Percentiles rank a stretch among this genome's conserved stretches.
These are phyloP conservation scores for Crypturellus undulatus DNA, from an alignment of 2,113 vertebrate genomes.

Conservation along the genomic window DNA sequence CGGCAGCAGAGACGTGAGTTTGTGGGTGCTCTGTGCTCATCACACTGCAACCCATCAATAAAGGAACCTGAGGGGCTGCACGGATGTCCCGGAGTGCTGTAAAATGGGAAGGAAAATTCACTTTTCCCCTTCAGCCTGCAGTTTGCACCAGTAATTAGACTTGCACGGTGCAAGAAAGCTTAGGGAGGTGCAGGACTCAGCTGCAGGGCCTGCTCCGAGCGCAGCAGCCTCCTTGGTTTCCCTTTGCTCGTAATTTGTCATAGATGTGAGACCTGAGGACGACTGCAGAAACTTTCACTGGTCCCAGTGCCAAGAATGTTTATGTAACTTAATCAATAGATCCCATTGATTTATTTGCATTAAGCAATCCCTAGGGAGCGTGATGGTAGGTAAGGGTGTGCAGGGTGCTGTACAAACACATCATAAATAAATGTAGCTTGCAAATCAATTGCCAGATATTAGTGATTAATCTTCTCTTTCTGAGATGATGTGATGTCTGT, in stretches of 20 bases:
- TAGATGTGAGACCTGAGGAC: background rate
- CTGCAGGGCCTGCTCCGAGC: background rate
- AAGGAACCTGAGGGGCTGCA: rapidly evolving
- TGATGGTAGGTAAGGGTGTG: background rate
- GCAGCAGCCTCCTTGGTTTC: background rate
- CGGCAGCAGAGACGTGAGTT: background rate
- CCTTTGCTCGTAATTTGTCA: background rate
- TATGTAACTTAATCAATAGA: background rate
- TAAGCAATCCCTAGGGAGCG: slow-evolving; percentile 20
- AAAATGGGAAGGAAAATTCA: background rate
- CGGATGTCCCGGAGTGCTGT: background rate
- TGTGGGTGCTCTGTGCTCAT: background rate
- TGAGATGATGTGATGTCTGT: slow-evolving; percentile 46
- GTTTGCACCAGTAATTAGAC: rapidly evolving
- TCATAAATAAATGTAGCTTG: slow-evolving; percentile 42
- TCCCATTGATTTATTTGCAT: slow-evolving; percentile 43
- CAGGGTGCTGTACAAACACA: slow-evolving; percentile 8
- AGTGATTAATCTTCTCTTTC: slow-evolving; percentile 13
- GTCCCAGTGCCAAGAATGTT: background rate
- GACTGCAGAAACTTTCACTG: background rate
- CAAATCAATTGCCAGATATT: slow-evolving; percentile 55
- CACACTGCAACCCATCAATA: rapidly evolving
- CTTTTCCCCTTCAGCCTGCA: background rate
- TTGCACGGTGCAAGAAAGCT: rapidly evolving
- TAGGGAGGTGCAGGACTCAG: rapidly evolving